Percentiles rank a stretch among this genome's conserved stretches.
These are phyloP conservation scores for Labia minor DNA, from an alignment of 2,888 invertebrate species.

Conservation along the genomic window DNA sequence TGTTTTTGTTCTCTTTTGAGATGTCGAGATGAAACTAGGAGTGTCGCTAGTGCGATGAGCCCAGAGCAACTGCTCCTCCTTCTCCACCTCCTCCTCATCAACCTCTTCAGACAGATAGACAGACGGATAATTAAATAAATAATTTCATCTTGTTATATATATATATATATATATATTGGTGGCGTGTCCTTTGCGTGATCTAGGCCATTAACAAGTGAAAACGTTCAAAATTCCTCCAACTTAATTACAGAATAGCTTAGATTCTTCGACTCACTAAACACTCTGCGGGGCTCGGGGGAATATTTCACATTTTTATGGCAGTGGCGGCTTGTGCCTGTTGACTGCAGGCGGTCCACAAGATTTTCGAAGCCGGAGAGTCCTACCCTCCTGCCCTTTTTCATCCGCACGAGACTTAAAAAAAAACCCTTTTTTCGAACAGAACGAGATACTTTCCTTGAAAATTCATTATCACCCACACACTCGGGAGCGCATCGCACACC, in stretches of 20 bases:
- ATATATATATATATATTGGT: not conserved
- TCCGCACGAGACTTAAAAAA: too few relatives aligned
- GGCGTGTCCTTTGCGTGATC: conserved; percentile 13
- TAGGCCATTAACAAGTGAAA: conserved; percentile 13
- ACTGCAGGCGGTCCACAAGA: not conserved
- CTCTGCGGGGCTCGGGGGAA: conserved; percentile 5
- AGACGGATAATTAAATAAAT: not conserved
- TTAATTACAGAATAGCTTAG: conserved; percentile 13
- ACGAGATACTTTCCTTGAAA: too few relatives aligned
- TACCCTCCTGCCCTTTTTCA: not conserved
- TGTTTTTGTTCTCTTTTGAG: too few relatives aligned
- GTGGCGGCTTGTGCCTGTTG: conserved; percentile 4
- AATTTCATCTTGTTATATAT: conserved; percentile 4
- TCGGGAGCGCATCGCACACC: too few relatives aligned
- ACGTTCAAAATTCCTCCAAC: conserved; percentile 6
- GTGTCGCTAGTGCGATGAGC: too few relatives aligned
- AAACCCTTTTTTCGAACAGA: too few relatives aligned
- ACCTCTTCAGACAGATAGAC: not conserved
- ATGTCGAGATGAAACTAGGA: too few relatives aligned
- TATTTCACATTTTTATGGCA: conserved; percentile 8
- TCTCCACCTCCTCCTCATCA: not conserved
- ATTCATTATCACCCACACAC: too few relatives aligned
- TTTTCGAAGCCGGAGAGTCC: not conserved
- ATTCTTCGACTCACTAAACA: conserved; percentile 13
- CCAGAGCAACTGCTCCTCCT: not conserved